Base-by-base conservation (phyloP, 2,113 vertebrate genomes). In the Hemicordylus capensis region DNA sequence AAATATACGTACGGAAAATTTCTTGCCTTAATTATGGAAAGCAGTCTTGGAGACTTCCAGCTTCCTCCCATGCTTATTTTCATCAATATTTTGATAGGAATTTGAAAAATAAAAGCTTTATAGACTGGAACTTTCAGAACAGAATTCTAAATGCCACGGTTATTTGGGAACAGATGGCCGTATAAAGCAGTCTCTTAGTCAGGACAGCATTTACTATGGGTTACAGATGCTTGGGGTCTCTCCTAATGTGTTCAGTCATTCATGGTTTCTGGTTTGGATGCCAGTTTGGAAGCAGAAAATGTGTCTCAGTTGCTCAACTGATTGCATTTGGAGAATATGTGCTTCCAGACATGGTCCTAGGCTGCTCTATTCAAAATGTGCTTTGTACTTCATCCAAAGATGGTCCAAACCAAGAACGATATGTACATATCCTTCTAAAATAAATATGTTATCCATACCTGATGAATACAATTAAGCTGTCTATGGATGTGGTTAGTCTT, bases 91-190 rank as follows among this genome's bases (percentile, higher is more conserved):
- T 61, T 1, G 79, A 83, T 2, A 31, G 26, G 87, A 74, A 74
- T 73, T 80, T 48, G 24, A 88, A 83, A 58, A 83, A 72, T 84
- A 88, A 87, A 84, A 70, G 9, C 39, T 90, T 88, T 90, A 88
- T 80, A 92, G 86, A 89, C 86, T 86, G 86, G 77, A 80, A 83
- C 79, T 84, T 46, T 34, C 39, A 75, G 61, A 84, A 56, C 73
- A 22, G 19, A 83, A 88, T 88, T 85, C 74, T 80, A 46, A 83
- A 86, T 81, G 51, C 85, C 87, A 92, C 6, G 19, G n/a, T 51
- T 63, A 69, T 83, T 84, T 83, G 48, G 34, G 66, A 94, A 86
- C 87, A 95, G 93, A 93, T 93, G 91, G 87, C 46, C 34, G 14
- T 86, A 74, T 85, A 80, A 83, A 87, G 34, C 15, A 73, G 61